Conservation (phyloP, 2,888 invertebrate species). For the Callimorpha dominula region DNA sequence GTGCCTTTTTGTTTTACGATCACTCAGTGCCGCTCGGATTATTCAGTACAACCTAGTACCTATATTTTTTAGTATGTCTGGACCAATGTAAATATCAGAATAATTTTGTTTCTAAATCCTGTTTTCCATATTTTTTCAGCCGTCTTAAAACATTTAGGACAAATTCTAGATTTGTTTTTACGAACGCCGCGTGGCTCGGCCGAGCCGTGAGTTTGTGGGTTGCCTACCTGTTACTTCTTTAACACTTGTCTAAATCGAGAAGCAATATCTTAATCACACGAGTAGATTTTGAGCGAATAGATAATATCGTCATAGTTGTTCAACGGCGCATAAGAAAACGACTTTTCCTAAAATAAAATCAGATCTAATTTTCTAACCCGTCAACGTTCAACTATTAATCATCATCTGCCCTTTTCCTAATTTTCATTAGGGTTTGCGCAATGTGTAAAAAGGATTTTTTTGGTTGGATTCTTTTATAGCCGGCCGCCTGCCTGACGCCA, state of each 20-base stretch:
- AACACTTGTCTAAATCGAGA: slow-evolving; percentile 20
- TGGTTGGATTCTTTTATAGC: too few species aligned
- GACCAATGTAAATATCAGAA: slow-evolving; percentile 12
- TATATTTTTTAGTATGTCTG: slow-evolving; percentile 12
- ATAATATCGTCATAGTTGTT: background rate
- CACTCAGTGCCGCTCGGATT: slow-evolving; percentile 39
- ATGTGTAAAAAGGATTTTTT: too few species aligned
- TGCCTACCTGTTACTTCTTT: slow-evolving; percentile 43
- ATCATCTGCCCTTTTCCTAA: too few species aligned
- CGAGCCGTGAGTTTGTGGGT: slow-evolving; percentile 16
- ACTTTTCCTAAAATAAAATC: background rate
- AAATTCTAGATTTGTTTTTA: background rate
- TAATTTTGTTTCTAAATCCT: slow-evolving; percentile 23
- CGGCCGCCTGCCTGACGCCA: too few species aligned
- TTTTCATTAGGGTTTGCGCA: too few species aligned
- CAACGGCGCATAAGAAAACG: background rate
- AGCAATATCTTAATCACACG: slow-evolving; percentile 10
- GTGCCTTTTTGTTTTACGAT: slow-evolving; percentile 44
- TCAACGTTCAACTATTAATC: too few species aligned
- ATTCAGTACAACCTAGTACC: slow-evolving; percentile 24
- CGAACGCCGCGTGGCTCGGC: slow-evolving; percentile 32
- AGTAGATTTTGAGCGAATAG: background rate
- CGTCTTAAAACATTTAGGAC: too few species aligned
- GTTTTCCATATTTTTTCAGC: slow-evolving; percentile 21
- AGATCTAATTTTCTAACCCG: background rate